Conservation (phyloP, 2,888 invertebrate species). For the Cecidostiba fungosa region DNA sequence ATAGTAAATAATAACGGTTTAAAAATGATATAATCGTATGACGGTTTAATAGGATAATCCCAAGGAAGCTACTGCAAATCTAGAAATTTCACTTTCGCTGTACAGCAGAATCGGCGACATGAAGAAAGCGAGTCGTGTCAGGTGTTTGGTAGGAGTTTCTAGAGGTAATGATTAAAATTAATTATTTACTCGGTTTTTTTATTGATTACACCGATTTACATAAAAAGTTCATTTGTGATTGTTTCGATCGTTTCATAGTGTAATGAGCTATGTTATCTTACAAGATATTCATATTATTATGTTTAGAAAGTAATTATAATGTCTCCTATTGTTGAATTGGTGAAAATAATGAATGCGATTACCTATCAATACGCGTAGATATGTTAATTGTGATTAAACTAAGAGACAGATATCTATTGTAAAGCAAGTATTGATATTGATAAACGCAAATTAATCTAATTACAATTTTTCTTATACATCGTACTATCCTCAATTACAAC, state of each 20-base stretch:
- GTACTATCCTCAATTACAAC: slow-evolving; percentile 49
- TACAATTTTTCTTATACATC: slow-evolving; percentile 41
- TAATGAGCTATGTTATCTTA: slow-evolving; percentile 53
- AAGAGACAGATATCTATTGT: slow-evolving; percentile 10
- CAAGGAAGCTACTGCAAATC: slow-evolving; percentile 68
- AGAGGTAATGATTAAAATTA: slow-evolving; percentile 67
- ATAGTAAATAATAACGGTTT: neutral
- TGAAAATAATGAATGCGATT: slow-evolving; percentile 37
- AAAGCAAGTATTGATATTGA: slow-evolving; percentile 16
- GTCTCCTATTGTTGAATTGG: slow-evolving; percentile 12
- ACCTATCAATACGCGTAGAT: slow-evolving; percentile 42
- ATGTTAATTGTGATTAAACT: slow-evolving; percentile 13
- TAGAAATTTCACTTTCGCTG: slow-evolving; percentile 68
- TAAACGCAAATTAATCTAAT: slow-evolving; percentile 30
- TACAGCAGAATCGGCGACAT: slow-evolving; percentile 66
- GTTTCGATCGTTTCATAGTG: slow-evolving; percentile 11
- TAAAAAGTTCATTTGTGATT: slow-evolving; percentile 52
- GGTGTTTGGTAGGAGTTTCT: slow-evolving; percentile 71
- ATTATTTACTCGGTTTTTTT: slow-evolving; percentile 41
- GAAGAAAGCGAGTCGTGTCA: slow-evolving; percentile 69
- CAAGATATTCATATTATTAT: slow-evolving; percentile 23
- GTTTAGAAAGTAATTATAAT: slow-evolving; percentile 48
- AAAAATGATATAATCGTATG: neutral
- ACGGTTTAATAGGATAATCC: slow-evolving; percentile 65
- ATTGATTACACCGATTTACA: slow-evolving; percentile 61